Conservation (phyloP, 2,113 vertebrate genomes). For the Lophura nycthemera region DNA sequence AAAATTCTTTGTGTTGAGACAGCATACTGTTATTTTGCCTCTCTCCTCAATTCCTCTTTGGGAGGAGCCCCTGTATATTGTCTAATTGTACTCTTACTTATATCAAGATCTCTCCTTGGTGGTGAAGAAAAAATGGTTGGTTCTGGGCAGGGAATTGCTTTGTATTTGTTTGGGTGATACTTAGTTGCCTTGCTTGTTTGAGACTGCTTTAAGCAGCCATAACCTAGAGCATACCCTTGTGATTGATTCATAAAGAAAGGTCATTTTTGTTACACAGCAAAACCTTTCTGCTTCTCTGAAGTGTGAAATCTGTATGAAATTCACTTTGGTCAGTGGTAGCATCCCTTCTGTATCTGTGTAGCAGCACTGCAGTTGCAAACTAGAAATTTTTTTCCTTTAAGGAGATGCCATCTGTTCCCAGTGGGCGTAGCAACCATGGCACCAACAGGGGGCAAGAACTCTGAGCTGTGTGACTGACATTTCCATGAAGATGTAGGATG, state of each 20-base stretch:
- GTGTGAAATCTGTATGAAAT: background rate
- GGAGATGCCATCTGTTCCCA: background rate
- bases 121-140: background rate
- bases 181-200: background rate
- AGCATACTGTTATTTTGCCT: background rate
- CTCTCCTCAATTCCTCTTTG: background rate
- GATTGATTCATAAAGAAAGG: background rate
- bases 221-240: background rate
- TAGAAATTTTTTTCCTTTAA: background rate
- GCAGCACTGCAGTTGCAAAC: background rate
- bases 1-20: background rate
- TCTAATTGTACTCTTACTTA: background rate
- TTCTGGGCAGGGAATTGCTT: background rate
- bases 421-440: background rate
- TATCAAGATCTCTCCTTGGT: background rate
- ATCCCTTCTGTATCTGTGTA: background rate
- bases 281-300: background rate
- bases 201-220: background rate
- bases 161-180: background rate
- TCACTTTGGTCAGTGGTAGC: background rate
- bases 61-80: background rate
- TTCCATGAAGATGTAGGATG: background rate
- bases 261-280: background rate
- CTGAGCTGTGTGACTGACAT: background rate
- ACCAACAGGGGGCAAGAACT: background rate